Evolutionary conservation across 37 sponge, comb jelly and placozoan genomes (phyloP).

Genomic region (Lycopodina hypogea): DNA sequence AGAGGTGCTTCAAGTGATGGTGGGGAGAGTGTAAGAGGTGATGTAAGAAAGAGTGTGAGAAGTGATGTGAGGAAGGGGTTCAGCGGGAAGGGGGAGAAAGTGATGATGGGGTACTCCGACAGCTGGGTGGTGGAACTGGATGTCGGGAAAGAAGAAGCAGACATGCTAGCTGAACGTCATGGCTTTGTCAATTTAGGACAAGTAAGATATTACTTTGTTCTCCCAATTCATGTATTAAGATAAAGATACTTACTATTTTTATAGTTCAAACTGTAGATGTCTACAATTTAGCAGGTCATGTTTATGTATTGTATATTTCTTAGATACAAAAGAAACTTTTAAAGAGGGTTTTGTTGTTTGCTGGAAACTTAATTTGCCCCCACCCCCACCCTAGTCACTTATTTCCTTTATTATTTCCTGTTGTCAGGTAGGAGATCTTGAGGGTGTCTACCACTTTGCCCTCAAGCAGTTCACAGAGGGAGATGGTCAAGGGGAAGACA

Average conservation of each 20-base stretch:
- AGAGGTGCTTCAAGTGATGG: too few relatives aligned
- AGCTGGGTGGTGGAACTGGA: slow-evolving; percentile 59
- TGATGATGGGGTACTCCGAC: slow-evolving; percentile 30
- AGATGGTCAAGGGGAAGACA: not conserved
- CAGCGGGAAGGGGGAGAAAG: not conserved
- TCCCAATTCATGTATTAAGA: not conserved
- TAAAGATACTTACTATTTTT: too few relatives aligned
- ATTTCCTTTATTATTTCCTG: not conserved
- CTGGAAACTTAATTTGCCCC: too few relatives aligned
- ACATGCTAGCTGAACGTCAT: slow-evolving; percentile 40
- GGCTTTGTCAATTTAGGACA: slow-evolving; percentile 52
- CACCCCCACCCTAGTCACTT: too few relatives aligned
- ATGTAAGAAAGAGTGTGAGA: too few relatives aligned
- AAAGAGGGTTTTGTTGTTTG: too few relatives aligned
- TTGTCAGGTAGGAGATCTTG: slow-evolving; percentile 14
- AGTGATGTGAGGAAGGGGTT: too few relatives aligned
- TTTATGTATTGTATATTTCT: too few relatives aligned
- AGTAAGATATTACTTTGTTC: slow-evolving; percentile 38
- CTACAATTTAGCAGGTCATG: too few relatives aligned
- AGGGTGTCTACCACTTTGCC: slow-evolving; percentile 29
- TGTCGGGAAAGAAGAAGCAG: slow-evolving; percentile 42
- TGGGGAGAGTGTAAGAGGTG: too few relatives aligned
- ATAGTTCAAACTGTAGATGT: too few relatives aligned
- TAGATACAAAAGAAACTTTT: too few relatives aligned
- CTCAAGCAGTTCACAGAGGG: not conserved